phyloP scores from a whole-genome alignment of 2,888 invertebrate genomes.

The Steinernema carpocapsae region DNA sequence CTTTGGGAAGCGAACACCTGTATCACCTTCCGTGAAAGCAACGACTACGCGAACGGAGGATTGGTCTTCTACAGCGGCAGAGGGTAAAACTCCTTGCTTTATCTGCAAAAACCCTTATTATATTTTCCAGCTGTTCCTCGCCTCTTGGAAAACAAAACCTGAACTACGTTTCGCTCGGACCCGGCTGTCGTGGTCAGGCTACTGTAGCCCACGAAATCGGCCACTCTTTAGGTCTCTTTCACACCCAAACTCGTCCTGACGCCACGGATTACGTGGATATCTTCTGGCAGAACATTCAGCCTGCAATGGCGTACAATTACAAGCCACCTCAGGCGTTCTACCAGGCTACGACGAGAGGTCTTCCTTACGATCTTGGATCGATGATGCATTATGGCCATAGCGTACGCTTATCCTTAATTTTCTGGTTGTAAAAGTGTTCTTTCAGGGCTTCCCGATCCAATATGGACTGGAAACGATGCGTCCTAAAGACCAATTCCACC shows the following conservation, averaged over 20 bases:
- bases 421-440: not conserved
- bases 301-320: not conserved
- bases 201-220: conserved; percentile 1
- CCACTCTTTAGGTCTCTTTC: conserved; percentile 10
- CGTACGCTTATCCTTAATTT: not conserved
- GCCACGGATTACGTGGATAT: not conserved
- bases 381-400: not conserved
- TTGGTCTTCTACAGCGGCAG: not conserved
- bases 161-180: conserved; percentile 6
- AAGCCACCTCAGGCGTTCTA: not conserved
- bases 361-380: conserved; percentile 7
- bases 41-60: not conserved
- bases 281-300: not conserved
- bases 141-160: not conserved
- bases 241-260: not conserved
- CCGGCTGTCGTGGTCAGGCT: not conserved
- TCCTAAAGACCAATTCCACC: conserved; percentile 46
- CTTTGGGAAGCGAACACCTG: not conserved
- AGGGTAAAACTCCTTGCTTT: not conserved
- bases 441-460: not conserved
- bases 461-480: not conserved
- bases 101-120: not conserved
- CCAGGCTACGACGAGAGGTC: not conserved
- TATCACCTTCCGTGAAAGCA: not conserved
- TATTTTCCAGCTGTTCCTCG: not conserved